Conservation (phyloP, 1,140 invertebrate species). For the Meteorus sp. region DNA sequence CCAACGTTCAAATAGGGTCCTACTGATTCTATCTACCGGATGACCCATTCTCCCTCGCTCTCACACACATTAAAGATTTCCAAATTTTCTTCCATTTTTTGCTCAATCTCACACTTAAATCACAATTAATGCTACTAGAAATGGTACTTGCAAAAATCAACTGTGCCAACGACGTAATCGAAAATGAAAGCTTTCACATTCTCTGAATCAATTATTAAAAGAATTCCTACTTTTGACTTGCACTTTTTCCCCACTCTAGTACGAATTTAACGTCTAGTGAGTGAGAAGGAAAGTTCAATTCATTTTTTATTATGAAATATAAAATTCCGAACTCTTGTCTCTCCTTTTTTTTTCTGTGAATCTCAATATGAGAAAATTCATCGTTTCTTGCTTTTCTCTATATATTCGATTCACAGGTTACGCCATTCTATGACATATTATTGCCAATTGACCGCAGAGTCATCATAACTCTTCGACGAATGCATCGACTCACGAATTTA, state of each 20-base stretch:
- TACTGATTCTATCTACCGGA: constrained; percentile 34
- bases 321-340: too few species aligned
- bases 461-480: too few species aligned
- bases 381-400: too few species aligned
- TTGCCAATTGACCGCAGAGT: too few species aligned
- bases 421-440: too few species aligned
- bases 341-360: too few species aligned
- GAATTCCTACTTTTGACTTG: background rate
- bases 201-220: background rate
- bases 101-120: background rate
- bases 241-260: background rate
- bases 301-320: background rate
- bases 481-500: background rate
- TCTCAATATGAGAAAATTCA: too few species aligned
- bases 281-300: background rate
- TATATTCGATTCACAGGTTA: too few species aligned
- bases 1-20: constrained; percentile 22
- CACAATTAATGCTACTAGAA: constrained; percentile 7
- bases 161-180: background rate
- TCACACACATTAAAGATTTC: constrained; percentile 18
- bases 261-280: too few species aligned
- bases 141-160: constrained; percentile 10
- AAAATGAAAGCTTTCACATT: background rate
- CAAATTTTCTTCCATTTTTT: background rate
- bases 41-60: too few species aligned